Base-by-base conservation (phyloP, 2,888 invertebrate species). In the Thalpophila matura region DNA sequence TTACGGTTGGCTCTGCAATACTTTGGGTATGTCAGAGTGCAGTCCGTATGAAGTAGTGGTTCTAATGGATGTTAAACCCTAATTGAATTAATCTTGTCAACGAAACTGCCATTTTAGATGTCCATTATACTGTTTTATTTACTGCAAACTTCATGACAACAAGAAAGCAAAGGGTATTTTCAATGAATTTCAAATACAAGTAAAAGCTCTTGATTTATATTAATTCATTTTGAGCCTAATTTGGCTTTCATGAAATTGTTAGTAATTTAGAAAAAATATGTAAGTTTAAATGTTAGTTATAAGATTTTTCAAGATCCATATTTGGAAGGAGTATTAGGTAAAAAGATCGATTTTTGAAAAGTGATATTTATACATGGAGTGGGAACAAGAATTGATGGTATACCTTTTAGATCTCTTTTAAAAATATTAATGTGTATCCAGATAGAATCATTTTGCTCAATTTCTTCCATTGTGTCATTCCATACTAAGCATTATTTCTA, bases 21-120 rank as follows among this genome's bases (percentile, higher is more conserved):
- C 95, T 37, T 77, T 97, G 31, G 95, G 95, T 61, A 91, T 97
- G 77, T 96, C 97, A 14, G 96, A 97, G 80, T 97, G 97, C 83
- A 96, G 97, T 76, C 97, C 97, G 0, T 97, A 97, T 88, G 97
- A 97, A 86, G 96, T 97, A 56, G 96, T 97, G 2, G 91, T 97
- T 45, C 85, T 96, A 35, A 96, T 96, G 80, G 96, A 96, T 86
- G 95, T 96, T 0, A 95, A 95, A 72, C 89, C 91, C 35, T 80
- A 77, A 84, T 82, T 31, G 7, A 14, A 59, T 6, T 35, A 10
- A 20, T 35, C 7, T 47, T 26, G 22, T 26, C 54, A 54, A 47
- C 12, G 29, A 55, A 46, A 59, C 49, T 59, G 42, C 33, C 50
- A 45, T 58, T 42, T 33, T 24, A 51, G 35, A 57, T 57, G 49